These are phyloP conservation scores for Amphiprion ocellaris DNA, from an alignment of 2,113 vertebrate genomes.

Conservation along the genomic window DNA sequence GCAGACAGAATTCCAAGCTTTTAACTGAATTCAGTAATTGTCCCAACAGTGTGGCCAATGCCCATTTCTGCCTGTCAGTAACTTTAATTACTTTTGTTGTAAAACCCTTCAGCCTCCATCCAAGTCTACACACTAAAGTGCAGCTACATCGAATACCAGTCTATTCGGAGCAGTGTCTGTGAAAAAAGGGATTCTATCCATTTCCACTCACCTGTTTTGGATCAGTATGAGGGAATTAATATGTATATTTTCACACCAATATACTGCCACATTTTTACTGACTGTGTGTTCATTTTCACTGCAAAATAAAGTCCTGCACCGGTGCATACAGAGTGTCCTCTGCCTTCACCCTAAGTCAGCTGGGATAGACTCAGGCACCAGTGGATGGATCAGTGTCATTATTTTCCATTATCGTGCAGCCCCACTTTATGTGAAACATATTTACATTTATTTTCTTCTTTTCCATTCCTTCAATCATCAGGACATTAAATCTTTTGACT, in stretches of 20 bases:
- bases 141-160: constrained; percentile 29
- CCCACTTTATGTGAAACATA: too few relatives aligned
- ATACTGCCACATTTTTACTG: background rate
- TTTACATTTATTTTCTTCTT: too few relatives aligned
- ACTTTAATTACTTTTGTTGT: constrained; percentile 72
- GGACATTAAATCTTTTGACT: too few relatives aligned
- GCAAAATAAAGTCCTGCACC: too few relatives aligned
- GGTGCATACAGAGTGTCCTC: too few relatives aligned
- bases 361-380: too few relatives aligned
- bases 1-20: constrained; percentile 37
- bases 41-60: constrained; percentile 44
- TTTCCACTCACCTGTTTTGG: background rate
- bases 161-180: constrained; percentile 11
- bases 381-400: too few relatives aligned
- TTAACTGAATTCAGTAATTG: constrained; percentile 69
- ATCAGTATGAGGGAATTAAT: background rate
- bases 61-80: constrained; percentile 54
- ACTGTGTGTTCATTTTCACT: too few relatives aligned
- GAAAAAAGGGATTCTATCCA: constrained; percentile 6
- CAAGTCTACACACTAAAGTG: constrained; percentile 17
- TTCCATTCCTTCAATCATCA: too few relatives aligned
- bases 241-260: background rate
- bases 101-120: constrained; percentile 57
- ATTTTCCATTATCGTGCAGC: too few relatives aligned
- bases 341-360: too few relatives aligned